Conservation (phyloP, 2,888 invertebrate genomes). For the Lepidonotus clava region DNA sequence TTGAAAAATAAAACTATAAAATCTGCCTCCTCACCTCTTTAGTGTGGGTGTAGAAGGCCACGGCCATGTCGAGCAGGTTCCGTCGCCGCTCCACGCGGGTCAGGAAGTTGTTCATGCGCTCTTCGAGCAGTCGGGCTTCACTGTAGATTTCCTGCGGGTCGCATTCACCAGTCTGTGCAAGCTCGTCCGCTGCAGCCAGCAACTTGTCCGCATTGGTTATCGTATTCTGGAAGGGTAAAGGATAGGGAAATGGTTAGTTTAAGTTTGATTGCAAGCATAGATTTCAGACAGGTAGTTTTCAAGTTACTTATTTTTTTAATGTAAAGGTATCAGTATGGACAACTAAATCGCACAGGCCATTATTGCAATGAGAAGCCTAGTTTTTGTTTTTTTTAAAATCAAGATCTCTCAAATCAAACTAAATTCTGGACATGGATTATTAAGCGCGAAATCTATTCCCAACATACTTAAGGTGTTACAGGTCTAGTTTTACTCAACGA, state of each 20-base stretch:
- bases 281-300: background rate
- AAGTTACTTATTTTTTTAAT: background rate
- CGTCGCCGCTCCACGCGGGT: conserved; percentile 94
- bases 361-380: too few species aligned
- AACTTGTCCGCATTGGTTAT: conserved; percentile 99
- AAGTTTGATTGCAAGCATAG: background rate
- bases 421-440: too few species aligned
- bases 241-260: background rate
- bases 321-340: too few species aligned
- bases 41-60: conserved; percentile 96
- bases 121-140: conserved; percentile 95
- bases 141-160: conserved; percentile 97
- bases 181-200: conserved; percentile 95
- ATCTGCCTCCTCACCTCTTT: conserved; percentile 91
- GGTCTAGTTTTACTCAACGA: too few species aligned
- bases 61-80: conserved; percentile 93
- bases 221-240: conserved; percentile 85
- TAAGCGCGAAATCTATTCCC: too few species aligned
- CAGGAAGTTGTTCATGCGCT: conserved; percentile 96
- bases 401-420: too few species aligned
- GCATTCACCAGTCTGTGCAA: conserved; percentile 94
- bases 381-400: too few species aligned
- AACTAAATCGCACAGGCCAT: too few species aligned
- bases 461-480: too few species aligned
- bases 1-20: too few species aligned